These are phyloP conservation scores for Melierax canorus DNA, from an alignment of 2,113 vertebrate genomes.

Conservation along the genomic window DNA sequence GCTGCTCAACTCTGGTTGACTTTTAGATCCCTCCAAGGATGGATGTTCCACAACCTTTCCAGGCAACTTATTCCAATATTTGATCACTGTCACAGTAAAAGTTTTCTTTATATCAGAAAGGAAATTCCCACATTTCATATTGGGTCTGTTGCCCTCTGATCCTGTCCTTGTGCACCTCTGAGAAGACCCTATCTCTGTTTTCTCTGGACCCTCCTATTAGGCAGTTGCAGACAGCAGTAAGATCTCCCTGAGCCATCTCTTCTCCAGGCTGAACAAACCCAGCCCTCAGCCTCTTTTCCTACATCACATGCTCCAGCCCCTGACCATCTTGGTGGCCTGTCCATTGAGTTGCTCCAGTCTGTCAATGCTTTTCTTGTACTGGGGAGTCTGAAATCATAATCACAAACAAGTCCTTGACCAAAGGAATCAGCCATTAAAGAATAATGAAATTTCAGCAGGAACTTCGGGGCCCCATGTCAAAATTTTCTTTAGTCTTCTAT, in stretches of 20 bases:
- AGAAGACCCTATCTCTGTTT: not conserved
- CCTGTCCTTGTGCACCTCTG: not conserved
- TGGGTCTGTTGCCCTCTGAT: not conserved
- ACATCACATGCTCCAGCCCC: rapidly evolving
- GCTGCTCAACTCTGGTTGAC: not conserved
- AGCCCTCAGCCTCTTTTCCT: not conserved
- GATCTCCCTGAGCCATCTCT: not conserved
- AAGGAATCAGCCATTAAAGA: not conserved
- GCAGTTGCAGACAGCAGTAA: not conserved
- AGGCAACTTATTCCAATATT: not conserved
- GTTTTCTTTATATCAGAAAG: not conserved
- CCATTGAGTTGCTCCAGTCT: not conserved
- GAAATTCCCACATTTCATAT: not conserved
- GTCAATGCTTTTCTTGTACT: not conserved
- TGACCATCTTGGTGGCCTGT: not conserved
- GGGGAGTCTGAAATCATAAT: not conserved
- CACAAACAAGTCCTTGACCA: not conserved
- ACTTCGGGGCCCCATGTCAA: not conserved
- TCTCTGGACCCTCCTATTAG: not conserved
- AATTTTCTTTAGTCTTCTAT: not conserved
- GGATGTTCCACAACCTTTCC: not conserved
- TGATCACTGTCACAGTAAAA: not conserved
- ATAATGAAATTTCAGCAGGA: not conserved
- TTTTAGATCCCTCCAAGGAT: not conserved
- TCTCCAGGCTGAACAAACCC: not conserved